phyloP scores from a whole-genome alignment of 2,888 invertebrate genomes.

The Cordilura impudica region DNA sequence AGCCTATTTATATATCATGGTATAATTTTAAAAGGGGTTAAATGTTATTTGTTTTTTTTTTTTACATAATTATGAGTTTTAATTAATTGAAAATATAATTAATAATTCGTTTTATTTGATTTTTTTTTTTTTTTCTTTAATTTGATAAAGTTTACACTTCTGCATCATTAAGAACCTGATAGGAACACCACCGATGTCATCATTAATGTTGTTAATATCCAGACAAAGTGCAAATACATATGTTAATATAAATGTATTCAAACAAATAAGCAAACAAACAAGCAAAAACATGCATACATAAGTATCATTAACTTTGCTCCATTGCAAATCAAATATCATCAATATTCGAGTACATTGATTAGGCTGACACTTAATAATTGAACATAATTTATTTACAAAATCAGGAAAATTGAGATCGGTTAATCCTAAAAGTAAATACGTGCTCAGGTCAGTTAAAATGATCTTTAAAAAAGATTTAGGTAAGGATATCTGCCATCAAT shows the following conservation, averaged over 20 bases:
- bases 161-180: background rate
- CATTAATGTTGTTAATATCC: background rate
- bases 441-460: too few species aligned
- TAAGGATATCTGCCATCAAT: too few species aligned
- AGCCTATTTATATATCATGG: too few species aligned
- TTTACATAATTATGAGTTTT: too few species aligned
- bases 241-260: background rate
- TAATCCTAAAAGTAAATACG: too few species aligned
- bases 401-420: too few species aligned
- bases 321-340: background rate
- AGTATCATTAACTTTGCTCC: background rate
- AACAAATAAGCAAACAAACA: background rate
- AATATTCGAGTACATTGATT: too few species aligned
- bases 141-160: slow-evolving; percentile 1
- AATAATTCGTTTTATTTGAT: background rate
- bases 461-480: too few species aligned
- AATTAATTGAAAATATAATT: background rate
- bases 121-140: background rate
- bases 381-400: too few species aligned
- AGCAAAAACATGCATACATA: background rate
- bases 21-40: too few species aligned
- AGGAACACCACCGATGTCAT: background rate
- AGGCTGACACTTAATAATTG: too few species aligned
- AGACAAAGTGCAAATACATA: background rate
- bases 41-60: too few species aligned